These are phyloP conservation scores for Philotrypesis tridentata DNA, from an alignment of 1,140 invertebrate genomes.

Conservation along the genomic window DNA sequence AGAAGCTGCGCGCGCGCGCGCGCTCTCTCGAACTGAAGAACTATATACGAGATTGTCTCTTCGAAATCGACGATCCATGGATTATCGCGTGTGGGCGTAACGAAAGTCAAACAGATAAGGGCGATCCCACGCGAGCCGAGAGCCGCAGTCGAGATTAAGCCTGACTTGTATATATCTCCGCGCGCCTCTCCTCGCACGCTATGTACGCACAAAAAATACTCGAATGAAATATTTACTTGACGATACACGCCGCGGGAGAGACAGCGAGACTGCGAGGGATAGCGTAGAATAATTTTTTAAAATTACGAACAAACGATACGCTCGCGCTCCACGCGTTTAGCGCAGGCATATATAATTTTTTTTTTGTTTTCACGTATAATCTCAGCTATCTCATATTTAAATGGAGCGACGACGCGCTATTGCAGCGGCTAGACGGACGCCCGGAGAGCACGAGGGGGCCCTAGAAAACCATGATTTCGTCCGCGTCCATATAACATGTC, in stretches of 20 bases:
- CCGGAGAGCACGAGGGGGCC: no score
- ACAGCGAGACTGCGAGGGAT: no score
- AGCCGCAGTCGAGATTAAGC: constrained; percentile 30
- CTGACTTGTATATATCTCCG: constrained; percentile 11
- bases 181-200: background rate
- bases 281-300: no score
- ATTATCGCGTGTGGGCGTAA: constrained; percentile 63
- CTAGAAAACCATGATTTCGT: background rate
- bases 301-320: no score
- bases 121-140: constrained; percentile 39
- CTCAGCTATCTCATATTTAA: no score
- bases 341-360: no score
- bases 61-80: constrained; percentile 53
- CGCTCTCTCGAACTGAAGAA: constrained; percentile 3
- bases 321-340: no score
- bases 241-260: no score
- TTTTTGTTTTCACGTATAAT: no score
- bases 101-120: constrained; percentile 42
- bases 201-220: constrained; percentile 1
- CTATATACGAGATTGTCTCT: constrained; percentile 45
- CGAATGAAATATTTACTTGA: constrained; percentile 27
- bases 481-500: background rate
- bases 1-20: no score
- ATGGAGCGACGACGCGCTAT: background rate
- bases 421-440: background rate